Percentiles rank a stretch among this genome's conserved stretches.
These are phyloP conservation scores for Arenaria interpres DNA, from an alignment of 2,113 vertebrate genomes.

Conservation along the genomic window DNA sequence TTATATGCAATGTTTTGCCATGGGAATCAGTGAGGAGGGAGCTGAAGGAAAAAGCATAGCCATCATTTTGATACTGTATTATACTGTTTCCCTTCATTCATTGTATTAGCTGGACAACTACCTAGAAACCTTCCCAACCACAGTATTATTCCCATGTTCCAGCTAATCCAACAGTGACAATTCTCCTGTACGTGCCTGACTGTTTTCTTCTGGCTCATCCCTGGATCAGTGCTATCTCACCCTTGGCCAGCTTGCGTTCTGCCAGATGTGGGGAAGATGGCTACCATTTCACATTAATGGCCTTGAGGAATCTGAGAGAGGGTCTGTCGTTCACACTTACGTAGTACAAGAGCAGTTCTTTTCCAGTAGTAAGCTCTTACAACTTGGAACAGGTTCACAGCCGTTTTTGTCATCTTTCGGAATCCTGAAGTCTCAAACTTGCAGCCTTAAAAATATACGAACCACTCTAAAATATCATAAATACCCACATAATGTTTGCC, in stretches of 20 bases:
- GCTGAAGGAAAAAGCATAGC: neutral
- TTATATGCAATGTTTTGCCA: neutral
- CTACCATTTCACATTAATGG: neutral
- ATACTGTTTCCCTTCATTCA: neutral
- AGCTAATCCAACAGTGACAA: neutral
- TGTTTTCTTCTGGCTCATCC: neutral
- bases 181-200: neutral
- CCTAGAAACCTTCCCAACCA: neutral
- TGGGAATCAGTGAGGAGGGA: neutral
- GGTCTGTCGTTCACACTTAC: neutral
- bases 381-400: constrained; percentile 16
- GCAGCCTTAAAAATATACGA: neutral
- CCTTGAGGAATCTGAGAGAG: neutral
- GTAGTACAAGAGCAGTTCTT: neutral
- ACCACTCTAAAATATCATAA: neutral
- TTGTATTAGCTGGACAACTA: neutral
- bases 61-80: neutral
- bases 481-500: neutral
- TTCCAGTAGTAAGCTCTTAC: neutral
- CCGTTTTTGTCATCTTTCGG: constrained; percentile 16
- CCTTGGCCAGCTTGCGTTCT: neutral
- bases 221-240: neutral
- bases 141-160: neutral
- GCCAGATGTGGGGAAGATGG: neutral
- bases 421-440: constrained; percentile 1